Evolutionary conservation across 2,888 invertebrate genomes (phyloP).

Genomic region (Tetragnatha montana): DNA sequence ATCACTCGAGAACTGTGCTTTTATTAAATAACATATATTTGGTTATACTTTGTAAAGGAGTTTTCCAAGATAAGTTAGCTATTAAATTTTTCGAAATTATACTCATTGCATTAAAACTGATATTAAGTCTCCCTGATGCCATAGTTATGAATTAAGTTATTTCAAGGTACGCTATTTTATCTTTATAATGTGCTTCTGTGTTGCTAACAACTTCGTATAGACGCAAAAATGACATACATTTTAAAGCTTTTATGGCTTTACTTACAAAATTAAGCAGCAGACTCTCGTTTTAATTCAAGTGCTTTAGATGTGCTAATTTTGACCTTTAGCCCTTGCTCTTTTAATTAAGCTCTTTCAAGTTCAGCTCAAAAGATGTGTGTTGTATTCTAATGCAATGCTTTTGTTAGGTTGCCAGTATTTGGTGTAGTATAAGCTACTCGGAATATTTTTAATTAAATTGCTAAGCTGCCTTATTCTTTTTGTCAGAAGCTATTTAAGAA

Average conservation of each 20-base stretch:
- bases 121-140: no score
- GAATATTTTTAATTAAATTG: constrained; percentile 31
- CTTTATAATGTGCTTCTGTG: background rate
- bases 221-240: background rate
- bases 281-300: background rate
- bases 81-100: no score
- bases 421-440: background rate
- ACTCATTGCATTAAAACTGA: no score
- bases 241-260: background rate
- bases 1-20: no score
- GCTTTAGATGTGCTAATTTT: constrained; percentile 12
- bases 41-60: no score
- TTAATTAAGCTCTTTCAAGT: constrained; percentile 6
- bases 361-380: background rate
- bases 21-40: no score
- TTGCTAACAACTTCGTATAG: background rate
- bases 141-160: no score
- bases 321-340: constrained; percentile 6
- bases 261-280: background rate
- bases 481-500: background rate
- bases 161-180: background rate
- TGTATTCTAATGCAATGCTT: background rate
- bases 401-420: background rate
- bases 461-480: background rate
- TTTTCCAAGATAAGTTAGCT: no score